Conservation (phyloP, 2,888 invertebrate species). For the Odontocerum albicorne region DNA sequence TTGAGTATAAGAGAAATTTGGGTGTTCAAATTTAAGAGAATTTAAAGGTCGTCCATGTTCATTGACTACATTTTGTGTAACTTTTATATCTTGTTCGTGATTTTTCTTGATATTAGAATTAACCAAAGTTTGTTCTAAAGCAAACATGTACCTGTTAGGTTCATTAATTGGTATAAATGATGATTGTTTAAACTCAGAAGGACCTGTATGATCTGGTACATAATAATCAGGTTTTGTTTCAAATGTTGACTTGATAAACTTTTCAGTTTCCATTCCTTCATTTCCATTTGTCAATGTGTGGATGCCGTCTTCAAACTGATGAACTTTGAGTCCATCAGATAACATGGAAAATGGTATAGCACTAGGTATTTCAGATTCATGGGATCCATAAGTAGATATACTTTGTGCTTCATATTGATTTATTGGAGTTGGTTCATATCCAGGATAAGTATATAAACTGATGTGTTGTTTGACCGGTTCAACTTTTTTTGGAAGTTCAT, state of each 20-base stretch:
- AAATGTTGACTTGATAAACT: conserved; percentile 1
- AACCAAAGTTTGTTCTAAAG: conserved; percentile 13
- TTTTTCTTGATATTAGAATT: conserved; percentile 6
- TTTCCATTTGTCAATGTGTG: background rate
- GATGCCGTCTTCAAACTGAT: conserved; percentile 12
- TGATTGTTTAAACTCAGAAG: conserved; percentile 10
- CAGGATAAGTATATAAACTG: conserved; percentile 10
- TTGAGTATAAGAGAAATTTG: conserved; percentile 31
- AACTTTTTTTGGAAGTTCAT: conserved; percentile 1
- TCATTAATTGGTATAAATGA: conserved; percentile 13
- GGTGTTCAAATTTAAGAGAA: conserved; percentile 22
- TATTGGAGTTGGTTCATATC: conserved; percentile 20
- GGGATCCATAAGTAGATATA: background rate
- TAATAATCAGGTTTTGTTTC: background rate
- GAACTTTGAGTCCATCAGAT: conserved; percentile 1
- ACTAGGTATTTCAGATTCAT: background rate
- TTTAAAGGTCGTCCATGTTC: conserved; percentile 14
- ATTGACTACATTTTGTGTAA: conserved; percentile 6
- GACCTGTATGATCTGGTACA: background rate
- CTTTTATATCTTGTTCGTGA: conserved; percentile 1
- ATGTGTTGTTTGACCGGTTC: background rate
- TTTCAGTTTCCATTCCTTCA: background rate
- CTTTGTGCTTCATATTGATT: background rate
- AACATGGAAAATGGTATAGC: conserved; percentile 12
- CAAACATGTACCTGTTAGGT: conserved; percentile 18